Evolutionary conservation across 2,888 invertebrate species (phyloP), one percentile per base, ranked within the genome.

Genomic region (Electrophaes corylata): DNA sequence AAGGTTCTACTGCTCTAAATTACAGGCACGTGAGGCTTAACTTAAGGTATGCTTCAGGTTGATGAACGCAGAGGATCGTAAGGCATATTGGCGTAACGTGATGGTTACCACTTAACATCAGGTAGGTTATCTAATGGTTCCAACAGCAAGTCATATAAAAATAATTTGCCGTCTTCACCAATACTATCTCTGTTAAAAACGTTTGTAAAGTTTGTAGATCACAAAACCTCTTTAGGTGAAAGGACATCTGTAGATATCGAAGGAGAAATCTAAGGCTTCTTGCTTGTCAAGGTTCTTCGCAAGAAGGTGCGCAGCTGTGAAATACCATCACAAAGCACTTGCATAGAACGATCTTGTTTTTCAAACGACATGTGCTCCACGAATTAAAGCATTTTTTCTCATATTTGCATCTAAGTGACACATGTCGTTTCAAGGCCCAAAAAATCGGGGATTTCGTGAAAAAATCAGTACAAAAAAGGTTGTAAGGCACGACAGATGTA

Each of bases 361-460:
- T 84, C 78, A 73, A 75, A 73, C 88, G 71, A 83, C 91, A 91
- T 90, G 79, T 87, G 91, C 84, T 79, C 65, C 70, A 67, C 75
- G 77, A 84, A 87, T 84, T 77, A 82, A 83, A 84, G 79, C 79
- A 78, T 81, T 84, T 84, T 84, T 78, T 76, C 74, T 64, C 87
- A 87, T 89, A 90, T 90, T 91, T 90, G 89, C 91, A 91, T 90
- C 86, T 79, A 66, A 84, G 76, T 84, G 87, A 86, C 89, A 91
- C 85, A 84, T 90, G 90, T 83, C 79, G 78, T 64, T 61, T 68
- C 44, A 61, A 51, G 65, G 54, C 67, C 64, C 67, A 73, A 78
- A 82, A 84, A 86, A 72, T 69, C 69, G 60, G 72, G 73, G 73
- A 76, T 78, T 72, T 69, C 57, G 51, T 53, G 60, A 73, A 75